Evolutionary conservation across 2,888 invertebrate genomes (phyloP).

Genomic region (Himalopsyche tibetana): DNA sequence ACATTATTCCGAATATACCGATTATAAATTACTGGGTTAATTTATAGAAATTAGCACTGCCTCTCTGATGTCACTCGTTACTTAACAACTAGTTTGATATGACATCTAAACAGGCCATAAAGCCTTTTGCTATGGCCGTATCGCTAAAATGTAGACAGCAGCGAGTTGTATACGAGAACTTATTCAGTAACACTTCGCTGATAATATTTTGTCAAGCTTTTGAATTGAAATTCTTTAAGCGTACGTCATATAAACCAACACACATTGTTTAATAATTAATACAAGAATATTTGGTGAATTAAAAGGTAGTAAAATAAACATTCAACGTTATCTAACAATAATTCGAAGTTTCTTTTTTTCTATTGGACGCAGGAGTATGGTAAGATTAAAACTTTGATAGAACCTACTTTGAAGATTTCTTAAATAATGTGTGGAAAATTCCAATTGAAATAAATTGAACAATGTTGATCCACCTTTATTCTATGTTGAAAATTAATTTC

Average conservation of each 20-base stretch:
- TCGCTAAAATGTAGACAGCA: conserved; percentile 1
- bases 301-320: too few species aligned
- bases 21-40: conserved; percentile 30
- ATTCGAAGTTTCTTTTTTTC: too few species aligned
- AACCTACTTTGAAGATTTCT: too few species aligned
- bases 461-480: too few species aligned
- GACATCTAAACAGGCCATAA: conserved; percentile 32
- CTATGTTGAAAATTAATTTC: too few species aligned
- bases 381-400: too few species aligned
- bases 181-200: conserved; percentile 5
- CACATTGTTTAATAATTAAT: too few species aligned
- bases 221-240: background rate
- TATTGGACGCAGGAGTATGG: too few species aligned
- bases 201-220: conserved; percentile 15
- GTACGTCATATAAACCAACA: background rate
- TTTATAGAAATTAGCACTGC: conserved; percentile 40
- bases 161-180: background rate
- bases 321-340: too few species aligned
- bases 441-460: too few species aligned
- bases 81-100: conserved; percentile 38
- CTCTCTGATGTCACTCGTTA: conserved; percentile 42
- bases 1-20: background rate
- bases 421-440: too few species aligned
- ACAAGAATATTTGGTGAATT: too few species aligned
- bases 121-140: conserved; percentile 11